Evolutionary conservation across 2,113 vertebrate species (phyloP), one percentile per base, ranked within the genome.

Genomic region (Phaethornis superciliosus): DNA sequence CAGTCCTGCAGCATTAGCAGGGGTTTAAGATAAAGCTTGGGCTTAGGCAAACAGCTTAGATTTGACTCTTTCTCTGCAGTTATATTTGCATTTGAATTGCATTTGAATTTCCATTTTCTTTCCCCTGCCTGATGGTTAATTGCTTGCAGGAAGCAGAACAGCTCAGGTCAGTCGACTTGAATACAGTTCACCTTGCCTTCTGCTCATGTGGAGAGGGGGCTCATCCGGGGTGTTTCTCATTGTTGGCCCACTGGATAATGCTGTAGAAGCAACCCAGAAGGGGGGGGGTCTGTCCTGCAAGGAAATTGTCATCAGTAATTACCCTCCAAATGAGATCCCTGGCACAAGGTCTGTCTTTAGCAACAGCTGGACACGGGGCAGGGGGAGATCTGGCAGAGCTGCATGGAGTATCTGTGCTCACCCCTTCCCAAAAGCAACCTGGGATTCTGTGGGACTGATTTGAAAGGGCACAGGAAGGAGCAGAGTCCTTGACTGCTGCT

Each of bases 81-180:
- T 91, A 8, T 71, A 94, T 95, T 95, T 95, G 93, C 91, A 92
- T 95, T 95, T 89, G 83, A 94, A 88, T 96, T 81, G 56, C 47
- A 2, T 80, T 49, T 72, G 37, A 33, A n/a, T 83, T 95, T 75
- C 84, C 77, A 47, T 94, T 89, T 95, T 89, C 86, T 51, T 84
- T 69, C 65, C 52, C 44, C 23, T 89, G 75, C 71, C 76, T 9
- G 2, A 51, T 88, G 76, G 74, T 89, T 95, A 89, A 89, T 93
- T 87, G 77, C 81, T 89, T 67, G 44, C 79, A 85, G 94, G 27
- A 95, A 76, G 71, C n/a, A 30, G 33, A 40, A 32, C 10, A 0
- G 11, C 35, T 70, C 59, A 27, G 90, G 67, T 88, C 86, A 67
- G 56, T 30, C 0, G 0, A n/a, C 47, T 23, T 51, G 62, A 76